Evolutionary conservation across 2,113 vertebrate genomes (phyloP).

Genomic region (Pachyramphus minor): DNA sequence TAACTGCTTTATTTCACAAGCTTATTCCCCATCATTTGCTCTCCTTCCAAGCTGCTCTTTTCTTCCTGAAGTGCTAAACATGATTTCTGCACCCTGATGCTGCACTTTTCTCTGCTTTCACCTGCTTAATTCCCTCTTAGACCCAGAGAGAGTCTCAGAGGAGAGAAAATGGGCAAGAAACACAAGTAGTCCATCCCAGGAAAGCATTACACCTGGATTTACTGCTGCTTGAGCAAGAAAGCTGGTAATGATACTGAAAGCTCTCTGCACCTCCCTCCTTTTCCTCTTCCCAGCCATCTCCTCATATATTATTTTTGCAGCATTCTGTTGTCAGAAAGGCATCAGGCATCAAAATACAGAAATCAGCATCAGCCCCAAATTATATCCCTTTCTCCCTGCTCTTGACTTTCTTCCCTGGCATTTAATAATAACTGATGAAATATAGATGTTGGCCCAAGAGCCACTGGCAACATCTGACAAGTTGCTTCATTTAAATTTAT

Average conservation of each 20-base stretch:
- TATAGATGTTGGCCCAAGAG: neutral
- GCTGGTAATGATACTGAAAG: neutral
- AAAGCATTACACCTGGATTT: neutral
- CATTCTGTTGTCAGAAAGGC: neutral
- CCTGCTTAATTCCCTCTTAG: neutral
- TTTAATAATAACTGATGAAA: neutral
- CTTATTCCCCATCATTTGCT: neutral
- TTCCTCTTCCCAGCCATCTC: neutral
- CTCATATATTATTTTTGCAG: neutral
- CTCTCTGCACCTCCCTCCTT: neutral
- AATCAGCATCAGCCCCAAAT: neutral
- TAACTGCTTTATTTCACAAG: neutral
- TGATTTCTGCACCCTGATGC: neutral
- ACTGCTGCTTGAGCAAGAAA: neutral
- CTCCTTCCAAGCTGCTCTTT: neutral
- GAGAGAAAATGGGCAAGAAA: neutral
- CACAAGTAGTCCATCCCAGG: neutral
- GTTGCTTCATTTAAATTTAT: neutral
- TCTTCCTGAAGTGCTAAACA: neutral
- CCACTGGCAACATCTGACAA: neutral
- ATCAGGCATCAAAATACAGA: neutral
- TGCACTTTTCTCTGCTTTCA: neutral
- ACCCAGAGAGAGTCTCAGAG: neutral
- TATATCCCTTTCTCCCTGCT: neutral
- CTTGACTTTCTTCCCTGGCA: neutral